Conservation (phyloP, 2,888 invertebrate species). For the Orthosia gracilis region DNA sequence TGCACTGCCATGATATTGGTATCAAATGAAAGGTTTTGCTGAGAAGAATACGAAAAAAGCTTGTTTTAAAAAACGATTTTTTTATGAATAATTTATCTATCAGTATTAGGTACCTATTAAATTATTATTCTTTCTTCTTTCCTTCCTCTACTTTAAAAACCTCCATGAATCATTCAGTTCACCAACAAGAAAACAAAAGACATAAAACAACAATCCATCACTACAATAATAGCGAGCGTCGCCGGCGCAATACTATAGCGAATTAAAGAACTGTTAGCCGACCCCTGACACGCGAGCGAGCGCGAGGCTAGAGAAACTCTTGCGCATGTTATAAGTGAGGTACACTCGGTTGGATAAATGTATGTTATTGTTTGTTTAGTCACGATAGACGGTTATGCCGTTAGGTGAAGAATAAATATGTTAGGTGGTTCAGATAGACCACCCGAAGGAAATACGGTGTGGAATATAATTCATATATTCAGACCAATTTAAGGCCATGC, state of each 20-base stretch:
- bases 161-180: neutral
- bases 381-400: conserved; percentile 34
- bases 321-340: conserved; percentile 41
- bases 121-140: neutral
- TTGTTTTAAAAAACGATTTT: no score
- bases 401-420: conserved; percentile 8
- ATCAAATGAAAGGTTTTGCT: no score
- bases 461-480: neutral
- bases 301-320: conserved; percentile 60
- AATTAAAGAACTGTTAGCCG: conserved; percentile 66
- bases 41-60: no score
- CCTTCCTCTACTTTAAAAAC: neutral
- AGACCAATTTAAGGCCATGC: neutral
- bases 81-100: no score
- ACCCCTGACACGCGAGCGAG: conserved; percentile 60
- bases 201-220: conserved; percentile 17
- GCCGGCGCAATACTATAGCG: conserved; percentile 49
- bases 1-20: no score
- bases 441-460: neutral
- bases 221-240: conserved; percentile 47
- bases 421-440: neutral
- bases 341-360: conserved; percentile 24
- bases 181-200: conserved; percentile 9
- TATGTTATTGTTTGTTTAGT: conserved; percentile 45
- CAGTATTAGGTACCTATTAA: no score